Base-by-base conservation (phyloP, 2,888 invertebrate genomes). In the Strigamia crassipes region DNA sequence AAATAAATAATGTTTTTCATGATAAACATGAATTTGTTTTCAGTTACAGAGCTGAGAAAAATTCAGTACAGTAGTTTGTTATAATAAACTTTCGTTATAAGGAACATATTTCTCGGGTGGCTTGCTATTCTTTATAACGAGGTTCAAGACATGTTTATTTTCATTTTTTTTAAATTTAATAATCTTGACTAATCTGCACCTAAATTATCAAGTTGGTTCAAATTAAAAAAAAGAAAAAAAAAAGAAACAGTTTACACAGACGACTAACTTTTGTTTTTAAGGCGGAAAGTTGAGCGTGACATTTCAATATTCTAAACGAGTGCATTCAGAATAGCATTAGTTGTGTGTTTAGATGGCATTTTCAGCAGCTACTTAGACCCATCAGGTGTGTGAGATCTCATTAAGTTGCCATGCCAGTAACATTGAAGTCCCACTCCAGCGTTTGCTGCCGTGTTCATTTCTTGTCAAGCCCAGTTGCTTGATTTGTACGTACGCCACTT, bases 321-420 rank as follows among this genome's bases (percentile, higher is more conserved):
- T 73, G 73, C 73, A 31, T 73, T 31, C 15, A 27, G 15, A 73
- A 73, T 31, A n/a, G 31, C 73, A 73, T 73, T 73, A 73, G 73
- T 73, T 31, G 73, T 73, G 73, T 73, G 73, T 73, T 73, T 73
- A 73, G 73, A 73, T 56, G 73, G 73, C 73, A 27, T 73, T 73
- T 73, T 73, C 73, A 73, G 27, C 73, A 73, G 73, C 73, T 73
- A 73, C 73, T 73, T n/a, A 73, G 73, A 73, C 31, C 73, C 73
- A 73, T 73, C 73, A 73, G 73, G 73, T 73, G 73, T 73, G 73
- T 73, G 73, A 73, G 73, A 73, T 73, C 73, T 73, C 73, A 73
- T 73, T 73, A 73, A 73, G 73, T 73, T 73, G 73, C 73, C 73
- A 73, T 73, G 31, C 31, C 73, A 4, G 73, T 73, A 73, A 73